Evolutionary conservation across 2,113 vertebrate genomes (phyloP), one percentile per base, ranked within the genome.

Genomic region (Lonchura striata): DNA sequence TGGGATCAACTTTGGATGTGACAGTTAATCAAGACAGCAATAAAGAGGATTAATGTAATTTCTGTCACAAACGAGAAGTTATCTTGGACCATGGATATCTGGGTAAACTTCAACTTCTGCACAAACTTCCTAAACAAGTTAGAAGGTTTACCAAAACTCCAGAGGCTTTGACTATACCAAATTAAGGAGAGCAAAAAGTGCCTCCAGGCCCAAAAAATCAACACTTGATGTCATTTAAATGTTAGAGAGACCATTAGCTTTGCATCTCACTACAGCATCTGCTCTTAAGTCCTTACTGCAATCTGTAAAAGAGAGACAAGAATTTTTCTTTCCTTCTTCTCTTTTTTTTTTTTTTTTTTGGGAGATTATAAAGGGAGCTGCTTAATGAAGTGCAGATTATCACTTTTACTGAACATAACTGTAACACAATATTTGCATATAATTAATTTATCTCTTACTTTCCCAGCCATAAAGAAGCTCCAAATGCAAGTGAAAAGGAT

Each of bases 341-440:
- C 15, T 35, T 10, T 52, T 64, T 93, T 54, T 54, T 9, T 59
- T 13, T 35, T 10, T 52, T 64, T 93, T 54, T 35, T 19, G 1
- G 5, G 15, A 68, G 53, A 91, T 82, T 72, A 89, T 79, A n/a
- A 88, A 88, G 23, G n/a, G 6, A 88, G n/a, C 22, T 66, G 19
- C 31, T 82, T 89, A 95, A 87, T 50, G 61, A 92, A 87, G n/a
- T 61, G 14, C 15, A 91, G 56, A 79, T 88, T 78, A 95, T 68
- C 44, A 39, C 49, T 71, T 89, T 82, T 82, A 81, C 41, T 47
- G 49, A 92, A 89, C 23, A 46, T 15, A 59, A 79, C 12, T 7
- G 2, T 82, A 82, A 81, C 41, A 84, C 7, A 82, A 50, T 72
- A 92, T 92, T 85, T 91, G 79, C 27, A 79, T 37, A 28, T 33